These are phyloP conservation scores for Eupelmus urozonus DNA, from an alignment of 2,888 invertebrate genomes.

Conservation along the genomic window DNA sequence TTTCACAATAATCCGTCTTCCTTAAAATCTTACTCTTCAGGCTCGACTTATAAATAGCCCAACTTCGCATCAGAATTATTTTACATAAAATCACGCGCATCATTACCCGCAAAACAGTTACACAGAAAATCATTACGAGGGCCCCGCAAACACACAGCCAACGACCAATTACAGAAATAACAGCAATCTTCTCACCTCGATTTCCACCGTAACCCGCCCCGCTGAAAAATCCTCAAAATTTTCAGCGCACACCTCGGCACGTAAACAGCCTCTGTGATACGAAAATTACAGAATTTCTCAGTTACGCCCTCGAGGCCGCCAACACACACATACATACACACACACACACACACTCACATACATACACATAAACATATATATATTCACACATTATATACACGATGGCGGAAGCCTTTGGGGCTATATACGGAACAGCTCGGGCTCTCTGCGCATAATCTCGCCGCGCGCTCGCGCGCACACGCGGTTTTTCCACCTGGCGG, in stretches of 20 bases:
- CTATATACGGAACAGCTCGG: neutral
- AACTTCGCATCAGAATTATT: no score
- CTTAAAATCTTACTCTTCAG: no score
- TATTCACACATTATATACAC: neutral
- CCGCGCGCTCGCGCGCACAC: no score
- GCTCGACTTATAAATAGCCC: no score
- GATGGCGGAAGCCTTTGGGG: constrained; percentile 19
- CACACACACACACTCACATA: neutral
- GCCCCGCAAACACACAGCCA: no score
- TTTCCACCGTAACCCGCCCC: neutral
- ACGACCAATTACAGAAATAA: no score
- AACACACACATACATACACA: neutral
- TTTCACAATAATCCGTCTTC: no score
- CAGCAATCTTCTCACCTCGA: constrained; percentile 3
- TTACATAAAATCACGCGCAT: no score
- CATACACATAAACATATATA: neutral
- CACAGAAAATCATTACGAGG: no score
- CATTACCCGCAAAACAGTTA: no score
- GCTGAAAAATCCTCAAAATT: constrained; percentile 28
- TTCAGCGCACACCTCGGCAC: constrained; percentile 17
- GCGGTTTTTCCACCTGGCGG: constrained; percentile 45
- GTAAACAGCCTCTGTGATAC: neutral
- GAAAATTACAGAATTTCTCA: constrained; percentile 38
- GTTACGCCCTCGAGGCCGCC: constrained; percentile 8
- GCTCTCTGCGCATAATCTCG: constrained; percentile 44